A percentile compares a stretch with the other conserved stretches of the same genome.
phyloP scores from a whole-genome alignment of 2,888 invertebrate genomes.

The Eupeodes latifasciatus region DNA sequence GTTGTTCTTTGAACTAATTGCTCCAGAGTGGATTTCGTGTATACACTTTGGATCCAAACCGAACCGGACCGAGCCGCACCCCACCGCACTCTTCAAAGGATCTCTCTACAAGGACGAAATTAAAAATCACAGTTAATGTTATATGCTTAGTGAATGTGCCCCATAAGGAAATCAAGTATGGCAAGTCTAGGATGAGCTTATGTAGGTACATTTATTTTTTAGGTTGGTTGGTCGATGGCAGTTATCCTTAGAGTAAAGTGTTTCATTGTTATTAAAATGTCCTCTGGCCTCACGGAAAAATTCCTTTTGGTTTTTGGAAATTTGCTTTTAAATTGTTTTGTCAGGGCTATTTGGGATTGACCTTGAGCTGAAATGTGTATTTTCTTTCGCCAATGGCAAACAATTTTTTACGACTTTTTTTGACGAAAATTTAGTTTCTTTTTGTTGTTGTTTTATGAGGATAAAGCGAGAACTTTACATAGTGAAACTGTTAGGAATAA shows the following conservation, averaged over 20 bases:
- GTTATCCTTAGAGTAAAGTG: slow-evolving; percentile 25
- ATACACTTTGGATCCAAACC: too few species aligned
- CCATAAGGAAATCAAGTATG: slow-evolving; percentile 5
- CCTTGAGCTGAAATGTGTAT: slow-evolving; percentile 47
- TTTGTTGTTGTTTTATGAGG: neutral
- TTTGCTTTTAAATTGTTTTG: slow-evolving; percentile 73
- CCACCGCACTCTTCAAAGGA: slow-evolving; percentile 1
- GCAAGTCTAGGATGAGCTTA: slow-evolving; percentile 34
- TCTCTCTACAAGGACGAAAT: slow-evolving; percentile 60
- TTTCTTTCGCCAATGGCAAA: slow-evolving; percentile 16
- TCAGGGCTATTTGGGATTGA: slow-evolving; percentile 47
- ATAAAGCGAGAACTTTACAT: slow-evolving; percentile 50
- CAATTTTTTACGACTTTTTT: slow-evolving; percentile 38
- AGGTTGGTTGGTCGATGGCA: neutral
- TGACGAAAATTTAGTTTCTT: slow-evolving; percentile 3
- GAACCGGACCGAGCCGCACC: too few species aligned
- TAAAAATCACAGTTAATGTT: slow-evolving; percentile 76
- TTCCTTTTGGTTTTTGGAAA: slow-evolving; percentile 49
- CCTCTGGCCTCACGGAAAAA: slow-evolving; percentile 44
- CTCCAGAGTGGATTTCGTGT: slow-evolving; percentile 50
- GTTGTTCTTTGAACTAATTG: slow-evolving; percentile 70
- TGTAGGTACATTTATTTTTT: slow-evolving; percentile 10
- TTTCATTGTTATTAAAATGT: slow-evolving; percentile 71
- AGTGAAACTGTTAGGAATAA: slow-evolving; percentile 62
- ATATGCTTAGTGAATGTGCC: slow-evolving; percentile 63